Evolutionary conservation across 92 coral and sea anemone genomes (phyloP), one percentile per base, ranked within the genome.

Genomic region (Pocillopora grandis): DNA sequence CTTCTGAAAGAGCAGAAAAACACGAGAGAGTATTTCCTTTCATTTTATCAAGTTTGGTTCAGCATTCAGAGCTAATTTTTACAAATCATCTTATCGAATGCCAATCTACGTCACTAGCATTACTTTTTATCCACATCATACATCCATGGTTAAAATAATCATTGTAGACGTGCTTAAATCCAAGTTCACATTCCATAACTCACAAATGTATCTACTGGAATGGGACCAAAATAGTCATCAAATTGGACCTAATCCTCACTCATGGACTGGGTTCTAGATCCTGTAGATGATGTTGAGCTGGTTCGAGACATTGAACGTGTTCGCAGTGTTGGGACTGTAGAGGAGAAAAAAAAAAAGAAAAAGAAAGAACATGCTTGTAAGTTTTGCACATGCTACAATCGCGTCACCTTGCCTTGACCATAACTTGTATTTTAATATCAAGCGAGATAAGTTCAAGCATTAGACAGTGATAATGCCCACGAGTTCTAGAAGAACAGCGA

Each of bases 261-360:
- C 92, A 90, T 90, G 77, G 92, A 90, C 84, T 81, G 87, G 57
- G 90, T 86, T 37, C 92, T 84, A 42, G 92, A 87, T 58, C 93
- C 91, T 72, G 90, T 81, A 15, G 99, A 92, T 64, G 98, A 94
- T 21, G 92, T 64, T 1, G 98, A 95, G 80, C 95, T 82, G 55
- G 94, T 92, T 80, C 95, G 86, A 48, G 99, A 97, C 99, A 97
- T 97, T 55, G 99, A 94, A 71, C 99, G 99, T 13, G 99, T 97
- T 77, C 99, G 88, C 82, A 97, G 89, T 67, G 99, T 97, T 77
- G 99, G 99, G n/a, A 97, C 99, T 97, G 76, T 66, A 95, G 89
- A 36, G 37, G 18, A 77, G 75, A 57, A 67, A 57, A 36, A 60
- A 21, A 21, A 36, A 42, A 12, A 21, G n/a, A 9, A 14, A 12